Evolutionary conservation across 1,140 invertebrate genomes (phyloP).

Genomic region (Nymphalis io): DNA sequence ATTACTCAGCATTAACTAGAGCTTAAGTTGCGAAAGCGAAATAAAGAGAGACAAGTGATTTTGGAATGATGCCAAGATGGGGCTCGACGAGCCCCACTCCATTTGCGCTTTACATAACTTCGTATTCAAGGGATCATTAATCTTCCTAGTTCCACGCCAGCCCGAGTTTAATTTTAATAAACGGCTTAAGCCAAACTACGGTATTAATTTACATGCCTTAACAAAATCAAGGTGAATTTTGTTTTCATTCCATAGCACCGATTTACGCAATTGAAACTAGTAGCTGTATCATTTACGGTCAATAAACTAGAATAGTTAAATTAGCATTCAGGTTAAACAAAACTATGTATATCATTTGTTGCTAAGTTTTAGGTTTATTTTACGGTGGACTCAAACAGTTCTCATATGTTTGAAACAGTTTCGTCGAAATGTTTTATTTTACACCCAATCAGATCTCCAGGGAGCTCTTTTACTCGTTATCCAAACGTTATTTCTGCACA

Average conservation of each 20-base stretch:
- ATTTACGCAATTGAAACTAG: neutral
- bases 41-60: slow-evolving; percentile 75
- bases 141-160: slow-evolving; percentile 78
- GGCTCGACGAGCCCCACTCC: slow-evolving; percentile 68
- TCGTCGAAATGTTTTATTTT: slow-evolving; percentile 29
- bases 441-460: slow-evolving; percentile 19
- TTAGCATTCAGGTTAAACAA: neutral
- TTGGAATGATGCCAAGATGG: slow-evolving; percentile 76
- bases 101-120: slow-evolving; percentile 79
- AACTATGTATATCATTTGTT: slow-evolving; percentile 7
- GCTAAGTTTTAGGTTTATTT: slow-evolving; percentile 12
- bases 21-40: slow-evolving; percentile 48
- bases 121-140: slow-evolving; percentile 78
- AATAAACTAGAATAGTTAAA: neutral
- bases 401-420: slow-evolving; percentile 23
- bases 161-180: slow-evolving; percentile 78
- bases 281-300: neutral
- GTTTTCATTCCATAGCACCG: slow-evolving; percentile 17
- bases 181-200: slow-evolving; percentile 67
- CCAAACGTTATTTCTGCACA: slow-evolving; percentile 12
- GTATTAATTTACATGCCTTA: slow-evolving; percentile 72
- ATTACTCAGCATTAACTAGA: slow-evolving; percentile 42
- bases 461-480: slow-evolving; percentile 16
- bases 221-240: slow-evolving; percentile 51
- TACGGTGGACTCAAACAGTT: slow-evolving; percentile 7